Percentiles rank a stretch among this genome's conserved stretches.
Evolutionary conservation across 2,113 vertebrate genomes (phyloP).

Genomic region (Nibea albiflora): DNA sequence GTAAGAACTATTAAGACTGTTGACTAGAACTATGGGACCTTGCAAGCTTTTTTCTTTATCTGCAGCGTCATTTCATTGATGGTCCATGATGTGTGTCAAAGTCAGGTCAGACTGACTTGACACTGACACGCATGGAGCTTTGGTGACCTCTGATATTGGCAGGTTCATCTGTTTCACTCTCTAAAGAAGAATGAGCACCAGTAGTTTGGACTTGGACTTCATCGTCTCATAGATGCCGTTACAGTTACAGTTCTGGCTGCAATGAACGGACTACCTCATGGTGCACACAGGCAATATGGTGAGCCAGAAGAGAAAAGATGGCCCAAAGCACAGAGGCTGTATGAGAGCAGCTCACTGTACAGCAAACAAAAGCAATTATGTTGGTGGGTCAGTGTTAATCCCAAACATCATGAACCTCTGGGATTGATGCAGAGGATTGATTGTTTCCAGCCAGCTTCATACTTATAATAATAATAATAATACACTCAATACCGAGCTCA

Average conservation of each 20-base stretch:
- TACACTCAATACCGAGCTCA: not conserved
- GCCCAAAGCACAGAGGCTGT: not conserved
- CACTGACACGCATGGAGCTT: not conserved
- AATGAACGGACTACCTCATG: too few relatives aligned
- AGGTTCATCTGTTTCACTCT: too few relatives aligned
- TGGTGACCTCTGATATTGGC: too few relatives aligned
- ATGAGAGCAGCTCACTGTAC: not conserved
- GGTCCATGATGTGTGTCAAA: not conserved
- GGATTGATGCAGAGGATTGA: slow-evolving; percentile 8
- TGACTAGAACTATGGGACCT: too few relatives aligned
- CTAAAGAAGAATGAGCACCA: too few relatives aligned
- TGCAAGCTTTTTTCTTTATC: too few relatives aligned
- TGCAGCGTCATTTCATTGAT: not conserved
- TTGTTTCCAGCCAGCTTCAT: slow-evolving; percentile 6
- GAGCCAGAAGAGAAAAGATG: too few relatives aligned
- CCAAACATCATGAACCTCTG: not conserved
- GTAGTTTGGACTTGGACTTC: too few relatives aligned
- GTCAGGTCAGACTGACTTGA: not conserved
- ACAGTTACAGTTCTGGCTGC: too few relatives aligned
- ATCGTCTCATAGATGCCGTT: too few relatives aligned
- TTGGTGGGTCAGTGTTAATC: not conserved
- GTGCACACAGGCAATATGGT: too few relatives aligned
- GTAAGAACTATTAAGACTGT: too few relatives aligned
- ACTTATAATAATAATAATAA: not conserved
- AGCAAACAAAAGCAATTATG: slow-evolving; percentile 15